phyloP scores from a whole-genome alignment of 2,113 vertebrate species.

The Hemichromis elongatus region DNA sequence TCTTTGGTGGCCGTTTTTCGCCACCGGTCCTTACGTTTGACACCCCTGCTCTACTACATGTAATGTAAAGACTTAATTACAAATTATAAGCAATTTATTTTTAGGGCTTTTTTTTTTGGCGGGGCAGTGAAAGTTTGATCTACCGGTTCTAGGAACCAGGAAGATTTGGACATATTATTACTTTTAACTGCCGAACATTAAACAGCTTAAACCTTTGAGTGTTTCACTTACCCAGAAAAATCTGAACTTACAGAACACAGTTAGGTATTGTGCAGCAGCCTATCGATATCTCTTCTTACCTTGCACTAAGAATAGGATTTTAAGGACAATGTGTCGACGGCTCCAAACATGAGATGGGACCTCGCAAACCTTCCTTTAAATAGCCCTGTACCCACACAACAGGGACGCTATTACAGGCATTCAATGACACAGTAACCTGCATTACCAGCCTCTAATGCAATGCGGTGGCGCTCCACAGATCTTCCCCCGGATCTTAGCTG shows the following conservation, averaged over 20 bases:
- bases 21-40: not conserved
- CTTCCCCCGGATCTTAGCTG: not conserved
- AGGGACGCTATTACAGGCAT: constrained; percentile 29
- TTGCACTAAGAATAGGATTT: not conserved
- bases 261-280: not conserved
- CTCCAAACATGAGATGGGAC: not conserved
- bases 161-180: not conserved
- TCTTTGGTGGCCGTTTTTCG: not conserved
- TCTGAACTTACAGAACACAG: not conserved
- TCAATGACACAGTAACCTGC: constrained; percentile 58
- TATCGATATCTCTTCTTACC: not conserved
- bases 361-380: constrained; percentile 34
- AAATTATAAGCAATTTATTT: not conserved
- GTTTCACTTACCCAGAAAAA: not conserved
- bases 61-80: not conserved
- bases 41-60: not conserved
- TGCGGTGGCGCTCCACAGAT: constrained; percentile 33
- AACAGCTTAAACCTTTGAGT: not conserved
- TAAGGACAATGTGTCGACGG: constrained; percentile 16
- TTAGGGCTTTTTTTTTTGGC: not conserved
- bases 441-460: constrained; percentile 24
- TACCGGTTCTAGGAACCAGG: not conserved
- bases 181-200: not conserved
- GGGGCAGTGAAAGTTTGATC: not conserved
- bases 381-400: constrained; percentile 23